These are phyloP conservation scores for Sarcophaga carnaria DNA, from an alignment of 2,888 invertebrate genomes.

Conservation along the genomic window DNA sequence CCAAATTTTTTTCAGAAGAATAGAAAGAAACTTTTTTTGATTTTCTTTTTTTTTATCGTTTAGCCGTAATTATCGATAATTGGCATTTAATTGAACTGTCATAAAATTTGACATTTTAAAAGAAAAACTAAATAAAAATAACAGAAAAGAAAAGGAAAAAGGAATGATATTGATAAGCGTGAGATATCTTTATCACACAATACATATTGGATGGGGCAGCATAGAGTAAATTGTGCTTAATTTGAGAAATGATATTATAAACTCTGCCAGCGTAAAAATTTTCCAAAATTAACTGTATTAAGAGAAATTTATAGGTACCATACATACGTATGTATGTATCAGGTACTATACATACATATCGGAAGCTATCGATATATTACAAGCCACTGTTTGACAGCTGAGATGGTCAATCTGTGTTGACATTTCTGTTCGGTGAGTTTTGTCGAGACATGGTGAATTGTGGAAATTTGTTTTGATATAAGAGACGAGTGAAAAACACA, in stretches of 20 bases:
- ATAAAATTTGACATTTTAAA: slow-evolving; percentile 68
- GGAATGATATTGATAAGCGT: not conserved
- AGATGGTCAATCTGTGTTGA: no score
- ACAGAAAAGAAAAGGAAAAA: not conserved
- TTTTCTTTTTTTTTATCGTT: slow-evolving; percentile 47
- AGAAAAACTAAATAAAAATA: slow-evolving; percentile 19
- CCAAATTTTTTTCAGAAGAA: slow-evolving; percentile 4
- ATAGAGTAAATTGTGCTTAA: not conserved
- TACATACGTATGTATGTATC: no score
- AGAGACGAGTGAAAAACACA: no score
- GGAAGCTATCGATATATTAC: no score
- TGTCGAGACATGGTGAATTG: no score
- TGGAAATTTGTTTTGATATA: no score
- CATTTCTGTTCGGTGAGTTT: no score
- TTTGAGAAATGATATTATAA: not conserved
- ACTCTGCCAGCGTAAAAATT: not conserved
- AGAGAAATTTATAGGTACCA: no score
- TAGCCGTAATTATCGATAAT: slow-evolving; percentile 70
- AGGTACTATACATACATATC: no score
- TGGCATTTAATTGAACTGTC: slow-evolving; percentile 73
- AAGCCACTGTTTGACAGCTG: no score
- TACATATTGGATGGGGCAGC: slow-evolving; percentile 17
- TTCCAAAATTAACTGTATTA: no score
- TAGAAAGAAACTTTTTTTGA: slow-evolving; percentile 26
- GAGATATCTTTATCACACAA: slow-evolving; percentile 15